Conservation (phyloP, 2,797 vertebrate genomes). For the Pseudopleuronectes americanus region DNA sequence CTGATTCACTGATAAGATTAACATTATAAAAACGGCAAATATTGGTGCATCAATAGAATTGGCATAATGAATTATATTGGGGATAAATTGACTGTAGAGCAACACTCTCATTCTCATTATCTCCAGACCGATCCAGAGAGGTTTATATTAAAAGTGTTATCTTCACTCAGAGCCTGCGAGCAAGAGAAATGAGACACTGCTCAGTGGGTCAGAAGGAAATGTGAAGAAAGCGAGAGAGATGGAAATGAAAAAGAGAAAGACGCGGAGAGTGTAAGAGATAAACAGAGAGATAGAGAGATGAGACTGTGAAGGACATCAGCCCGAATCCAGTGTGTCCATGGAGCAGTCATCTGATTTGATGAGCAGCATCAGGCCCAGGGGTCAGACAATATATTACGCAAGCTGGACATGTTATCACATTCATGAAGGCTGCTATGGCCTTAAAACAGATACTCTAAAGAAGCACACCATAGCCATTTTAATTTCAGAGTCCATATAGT, state of each 20-base stretch:
- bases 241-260: background rate
- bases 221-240: constrained; percentile 10
- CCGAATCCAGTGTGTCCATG: constrained; percentile 6
- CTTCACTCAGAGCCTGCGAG: constrained; percentile 12
- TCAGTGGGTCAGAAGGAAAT: constrained; percentile 20
- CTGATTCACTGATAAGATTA: no score
- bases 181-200: constrained; percentile 39
- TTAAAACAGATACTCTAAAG: background rate
- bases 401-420: constrained; percentile 21
- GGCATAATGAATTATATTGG: no score
- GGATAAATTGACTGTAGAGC: no score
- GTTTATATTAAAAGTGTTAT: constrained; percentile 49
- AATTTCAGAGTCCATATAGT: no score
- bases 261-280: constrained; percentile 20
- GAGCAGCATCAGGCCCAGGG: constrained; percentile 5
- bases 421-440: background rate
- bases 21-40: no score
- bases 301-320: constrained; percentile 34
- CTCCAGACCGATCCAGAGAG: constrained; percentile 13
- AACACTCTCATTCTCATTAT: background rate
- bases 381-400: constrained; percentile 22
- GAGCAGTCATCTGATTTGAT: constrained; percentile 19
- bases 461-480: background rate
- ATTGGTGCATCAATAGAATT: no score
- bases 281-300: constrained; percentile 19